A percentile compares a stretch with the other conserved stretches of the same genome.
Conservation (phyloP, 2,888 invertebrate genomes). For the Aleiodes alternator region DNA sequence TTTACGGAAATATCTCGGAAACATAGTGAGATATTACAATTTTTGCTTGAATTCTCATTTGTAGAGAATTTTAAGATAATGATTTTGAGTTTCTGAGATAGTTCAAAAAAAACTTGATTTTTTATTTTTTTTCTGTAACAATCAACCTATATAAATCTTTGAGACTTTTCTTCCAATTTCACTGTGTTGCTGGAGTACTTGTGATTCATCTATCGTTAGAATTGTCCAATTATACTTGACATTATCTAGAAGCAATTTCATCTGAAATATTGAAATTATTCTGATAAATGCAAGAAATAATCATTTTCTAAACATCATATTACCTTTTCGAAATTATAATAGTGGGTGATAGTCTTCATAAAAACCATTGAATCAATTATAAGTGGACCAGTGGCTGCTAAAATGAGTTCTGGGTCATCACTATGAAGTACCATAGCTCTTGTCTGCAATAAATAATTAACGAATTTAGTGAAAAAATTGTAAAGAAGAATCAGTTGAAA, state of each 20-base stretch:
- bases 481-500: too few relatives aligned
- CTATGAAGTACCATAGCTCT: slow-evolving; percentile 3
- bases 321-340: slow-evolving; percentile 18
- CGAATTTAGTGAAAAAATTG: too few relatives aligned
- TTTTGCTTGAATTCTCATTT: too few relatives aligned
- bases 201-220: background rate
- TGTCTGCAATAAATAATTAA: background rate
- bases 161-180: background rate
- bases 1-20: too few relatives aligned
- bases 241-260: background rate
- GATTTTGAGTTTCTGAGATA: too few relatives aligned
- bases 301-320: too few relatives aligned
- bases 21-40: too few relatives aligned
- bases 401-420: slow-evolving; percentile 1
- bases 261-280: slow-evolving; percentile 2
- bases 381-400: background rate
- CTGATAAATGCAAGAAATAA: background rate
- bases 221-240: slow-evolving; percentile 12
- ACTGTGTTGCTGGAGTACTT: background rate
- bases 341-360: slow-evolving; percentile 5
- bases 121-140: too few relatives aligned
- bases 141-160: slow-evolving; percentile 14
- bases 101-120: too few relatives aligned
- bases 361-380: slow-evolving; percentile 8
- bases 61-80: too few relatives aligned